phyloP scores from a whole-genome alignment of 2,888 invertebrate species.

The Nebria salina region DNA sequence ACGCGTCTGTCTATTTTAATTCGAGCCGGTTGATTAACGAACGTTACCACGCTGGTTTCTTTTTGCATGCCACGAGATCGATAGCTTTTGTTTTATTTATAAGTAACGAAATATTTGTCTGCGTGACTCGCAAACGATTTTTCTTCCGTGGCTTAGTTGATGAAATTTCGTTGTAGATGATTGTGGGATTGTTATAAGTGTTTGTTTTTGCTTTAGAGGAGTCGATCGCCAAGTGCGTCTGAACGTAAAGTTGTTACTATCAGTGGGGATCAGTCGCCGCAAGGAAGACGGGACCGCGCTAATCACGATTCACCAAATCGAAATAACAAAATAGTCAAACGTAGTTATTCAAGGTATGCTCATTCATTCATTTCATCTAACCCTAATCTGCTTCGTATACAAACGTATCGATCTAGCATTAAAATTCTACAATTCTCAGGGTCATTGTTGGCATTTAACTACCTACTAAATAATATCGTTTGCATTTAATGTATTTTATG shows the following conservation, averaged over 20 bases:
- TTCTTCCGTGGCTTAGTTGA: neutral
- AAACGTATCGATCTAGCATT: neutral
- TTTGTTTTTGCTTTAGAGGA: constrained; percentile 54
- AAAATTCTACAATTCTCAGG: neutral
- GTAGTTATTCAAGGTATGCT: constrained; percentile 60
- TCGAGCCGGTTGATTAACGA: constrained; percentile 41
- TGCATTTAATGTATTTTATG: too few relatives aligned
- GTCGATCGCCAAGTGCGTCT: constrained; percentile 57
- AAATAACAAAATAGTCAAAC: constrained; percentile 42
- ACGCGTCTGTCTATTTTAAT: constrained; percentile 27
- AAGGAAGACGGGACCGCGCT: constrained; percentile 56
- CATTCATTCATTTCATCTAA: constrained; percentile 4
- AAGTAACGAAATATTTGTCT: neutral
- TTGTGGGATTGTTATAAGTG: constrained; percentile 27
- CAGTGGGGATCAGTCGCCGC: constrained; percentile 58
- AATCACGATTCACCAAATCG: constrained; percentile 43
- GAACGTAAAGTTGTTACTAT: constrained; percentile 50
- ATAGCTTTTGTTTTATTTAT: constrained; percentile 43
- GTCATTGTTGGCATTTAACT: neutral
- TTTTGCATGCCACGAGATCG: constrained; percentile 36
- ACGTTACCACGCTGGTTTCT: constrained; percentile 32
- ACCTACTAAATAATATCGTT: too few relatives aligned
- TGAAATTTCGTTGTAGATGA: neutral
- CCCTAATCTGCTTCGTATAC: neutral
- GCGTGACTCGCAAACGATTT: neutral